Evolutionary conservation across 2,113 vertebrate species (phyloP).

Genomic region (Coregonus clupeaformis): DNA sequence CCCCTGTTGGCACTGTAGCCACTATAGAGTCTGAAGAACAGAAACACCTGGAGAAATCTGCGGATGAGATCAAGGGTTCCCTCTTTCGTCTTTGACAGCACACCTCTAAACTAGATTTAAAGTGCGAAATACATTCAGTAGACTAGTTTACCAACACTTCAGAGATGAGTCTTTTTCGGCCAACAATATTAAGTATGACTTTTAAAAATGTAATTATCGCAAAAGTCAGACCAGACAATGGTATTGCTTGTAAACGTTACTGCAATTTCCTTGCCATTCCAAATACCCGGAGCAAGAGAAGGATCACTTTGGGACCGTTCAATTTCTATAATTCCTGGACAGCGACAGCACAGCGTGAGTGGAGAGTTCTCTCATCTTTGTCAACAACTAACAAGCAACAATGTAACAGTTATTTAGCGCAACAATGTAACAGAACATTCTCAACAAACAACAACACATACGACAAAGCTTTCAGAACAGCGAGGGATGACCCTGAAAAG

Average conservation of each 20-base stretch:
- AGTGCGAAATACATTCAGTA: neutral
- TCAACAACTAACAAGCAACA: neutral
- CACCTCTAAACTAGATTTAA: neutral
- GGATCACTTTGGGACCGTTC: neutral
- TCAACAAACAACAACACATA: constrained; percentile 49
- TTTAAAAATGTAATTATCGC: neutral
- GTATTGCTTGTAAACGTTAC: constrained; percentile 4
- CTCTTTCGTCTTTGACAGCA: neutral
- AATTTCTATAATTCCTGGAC: neutral
- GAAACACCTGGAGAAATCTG: neutral
- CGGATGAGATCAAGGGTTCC: too few relatives aligned
- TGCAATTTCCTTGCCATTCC: neutral
- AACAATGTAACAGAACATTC: constrained; percentile 20
- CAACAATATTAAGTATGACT: neutral
- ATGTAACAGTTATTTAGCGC: neutral
- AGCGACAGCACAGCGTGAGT: neutral
- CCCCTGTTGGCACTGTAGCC: too few relatives aligned
- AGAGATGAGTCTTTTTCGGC: constrained; percentile 19
- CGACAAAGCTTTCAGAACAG: constrained; percentile 55
- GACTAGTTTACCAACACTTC: neutral
- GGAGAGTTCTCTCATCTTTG: neutral
- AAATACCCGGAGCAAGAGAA: constrained; percentile 1
- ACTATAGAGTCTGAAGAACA: neutral
- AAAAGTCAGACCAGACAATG: neutral
- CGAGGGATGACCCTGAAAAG: constrained; percentile 58